Evolutionary conservation across 2,888 invertebrate genomes (phyloP).

Genomic region (Cyrtodaria siliqua): DNA sequence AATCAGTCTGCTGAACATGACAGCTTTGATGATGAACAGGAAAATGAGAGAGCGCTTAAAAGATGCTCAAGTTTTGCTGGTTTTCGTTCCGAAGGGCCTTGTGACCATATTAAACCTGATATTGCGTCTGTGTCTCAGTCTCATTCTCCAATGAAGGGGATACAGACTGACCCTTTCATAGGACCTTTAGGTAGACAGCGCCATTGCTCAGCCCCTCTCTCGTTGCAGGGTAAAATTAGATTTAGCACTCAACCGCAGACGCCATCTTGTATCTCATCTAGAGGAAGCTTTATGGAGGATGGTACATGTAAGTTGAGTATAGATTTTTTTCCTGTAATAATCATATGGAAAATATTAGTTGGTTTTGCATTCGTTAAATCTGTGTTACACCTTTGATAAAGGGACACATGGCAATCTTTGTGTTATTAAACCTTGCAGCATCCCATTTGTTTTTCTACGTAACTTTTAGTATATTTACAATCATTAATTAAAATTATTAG

Average conservation of each 20-base stretch:
- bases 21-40: conserved; percentile 41
- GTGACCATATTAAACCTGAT: conserved; percentile 30
- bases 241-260: conserved; percentile 76
- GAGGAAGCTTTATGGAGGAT: conserved; percentile 77
- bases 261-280: conserved; percentile 78
- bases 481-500: no score
- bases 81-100: conserved; percentile 57
- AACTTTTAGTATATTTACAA: no score
- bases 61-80: conserved; percentile 81
- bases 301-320: conserved; percentile 36
- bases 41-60: conserved; percentile 67
- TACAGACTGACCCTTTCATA: conserved; percentile 30
- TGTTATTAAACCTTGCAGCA: no score
- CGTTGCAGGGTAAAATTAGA: conserved; percentile 73
- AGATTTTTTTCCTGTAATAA: no score
- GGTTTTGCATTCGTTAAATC: no score
- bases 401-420: no score
- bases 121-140: conserved; percentile 27
- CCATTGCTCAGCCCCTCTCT: conserved; percentile 79
- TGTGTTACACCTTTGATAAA: no score
- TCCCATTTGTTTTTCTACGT: no score
- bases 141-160: conserved; percentile 45
- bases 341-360: no score
- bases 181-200: conserved; percentile 66
- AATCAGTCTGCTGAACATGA: conserved; percentile 15